Base-by-base conservation (phyloP, 2,113 vertebrate genomes). In the Grallaria varia region DNA sequence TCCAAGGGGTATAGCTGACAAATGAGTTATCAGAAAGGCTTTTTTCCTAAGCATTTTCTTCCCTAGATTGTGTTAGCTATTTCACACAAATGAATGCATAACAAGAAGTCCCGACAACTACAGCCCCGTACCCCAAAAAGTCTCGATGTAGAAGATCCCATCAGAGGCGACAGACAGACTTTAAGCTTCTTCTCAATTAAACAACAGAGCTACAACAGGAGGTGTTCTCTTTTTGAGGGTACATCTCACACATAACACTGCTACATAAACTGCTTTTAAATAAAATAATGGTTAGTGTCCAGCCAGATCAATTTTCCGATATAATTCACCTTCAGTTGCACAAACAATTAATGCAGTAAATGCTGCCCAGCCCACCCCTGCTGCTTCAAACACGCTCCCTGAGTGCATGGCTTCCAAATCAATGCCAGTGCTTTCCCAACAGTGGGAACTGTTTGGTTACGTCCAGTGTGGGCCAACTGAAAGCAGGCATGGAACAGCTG, bases 321-420 rank as follows among this genome's bases (percentile, higher is more conserved):
- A 53, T 18, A 42, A 49, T 76, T 87, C 58, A 47, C 30, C 30
- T 82, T 89, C 15, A 63, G 44, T 14, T 93, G 64, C 82, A 75
- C 67, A 39, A 84, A 80, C 72, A 94, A 78, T 84, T 84, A 91
- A 87, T 60, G 40, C 44, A 56, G 52, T 19, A 75, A 89, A 76
- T 4, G 20, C 25, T 78, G 35, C 49, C 62, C 2, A 4, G 27
- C 5, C 52, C 75, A 59, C 50, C 73, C 28, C 47, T 42, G 33
- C 23, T 35, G 25, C 23, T 91, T 89, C 55, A 74, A 52, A 77
- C 21, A 42, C 23, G 49, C 12, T 25, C 56, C 39, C 19, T 69
- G 42, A 84, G 50, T 3, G 18, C 20, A 45, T 7, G 24, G 45
- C 30, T 86, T 71, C 59, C 77, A 50, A 88, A 86, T 71, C 64